Conservation (phyloP, 2,113 vertebrate species). For the Chaenocephalus aceratus region DNA sequence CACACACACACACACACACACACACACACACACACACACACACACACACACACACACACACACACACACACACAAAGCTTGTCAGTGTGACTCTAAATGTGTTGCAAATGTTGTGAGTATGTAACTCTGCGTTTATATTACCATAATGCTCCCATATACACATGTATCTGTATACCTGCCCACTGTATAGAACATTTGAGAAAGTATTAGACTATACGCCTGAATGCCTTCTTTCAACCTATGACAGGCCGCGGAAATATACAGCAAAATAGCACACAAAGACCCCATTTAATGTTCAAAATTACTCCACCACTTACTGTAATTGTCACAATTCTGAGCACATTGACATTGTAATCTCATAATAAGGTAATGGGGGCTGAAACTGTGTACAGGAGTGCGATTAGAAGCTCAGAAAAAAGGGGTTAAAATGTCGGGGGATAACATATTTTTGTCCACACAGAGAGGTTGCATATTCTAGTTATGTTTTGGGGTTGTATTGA, state of each 20-base stretch:
- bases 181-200: constrained; percentile 17
- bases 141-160: neutral
- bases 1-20: constrained; percentile 21
- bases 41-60: constrained; percentile 22
- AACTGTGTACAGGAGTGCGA: constrained; percentile 74
- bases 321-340: constrained; percentile 78
- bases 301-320: constrained; percentile 78
- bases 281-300: constrained; percentile 72
- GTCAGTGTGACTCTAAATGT: constrained; percentile 40
- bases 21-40: constrained; percentile 27
- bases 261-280: constrained; percentile 61
- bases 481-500: constrained; percentile 15
- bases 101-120: constrained; percentile 36
- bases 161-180: constrained; percentile 25
- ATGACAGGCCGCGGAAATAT: constrained; percentile 57
- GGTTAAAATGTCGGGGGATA: constrained; percentile 65
- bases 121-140: neutral
- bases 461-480: constrained; percentile 22
- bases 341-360: constrained; percentile 81
- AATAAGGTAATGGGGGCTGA: constrained; percentile 79
- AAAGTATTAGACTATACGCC: constrained; percentile 19
- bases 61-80: constrained; percentile 25
- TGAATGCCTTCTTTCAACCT: constrained; percentile 34
- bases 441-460: constrained; percentile 37
- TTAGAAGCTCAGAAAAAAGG: constrained; percentile 64